Base-by-base conservation (phyloP, 2,113 vertebrate genomes). In the Alaudala cheleensis region DNA sequence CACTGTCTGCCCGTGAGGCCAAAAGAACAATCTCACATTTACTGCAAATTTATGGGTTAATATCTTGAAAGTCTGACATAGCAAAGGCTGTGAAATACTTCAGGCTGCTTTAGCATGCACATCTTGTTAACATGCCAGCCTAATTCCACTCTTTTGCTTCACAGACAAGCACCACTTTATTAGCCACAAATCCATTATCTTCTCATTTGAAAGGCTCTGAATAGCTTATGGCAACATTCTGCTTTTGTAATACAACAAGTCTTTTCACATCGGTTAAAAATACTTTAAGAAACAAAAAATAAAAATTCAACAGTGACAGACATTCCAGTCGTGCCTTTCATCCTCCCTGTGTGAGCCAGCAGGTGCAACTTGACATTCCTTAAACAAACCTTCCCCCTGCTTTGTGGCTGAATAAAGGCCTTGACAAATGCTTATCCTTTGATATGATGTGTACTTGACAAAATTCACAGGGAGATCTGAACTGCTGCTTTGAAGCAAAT, bases 401-500 rank as follows among this genome's bases (percentile, higher is more conserved):
- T 97, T 94, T 97, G 96, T 96, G 95, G 67, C 89, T 95, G 89
- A 97, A 98, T 93, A 97, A 98, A 97, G 94, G 93, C 95, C 97
- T 95, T 97, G 94, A 96, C 96, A 98, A 97, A 97, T 96, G 92
- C 97, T 97, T 95, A 92, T 96, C 93, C 97, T 98, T 98, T 98
- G 97, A 97, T 98, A 97, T 94, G 94, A 97, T 97, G 95, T 76
- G 84, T 96, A 97, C 96, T 98, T 97, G 97, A 98, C 96, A 98
- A 98, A 98, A 98, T 97, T 98, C 97, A 96, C 96, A 93, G 92
- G 84, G 82, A 95, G 96, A 97, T 97, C 97, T 96, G 96, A 97
- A 95, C 92, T 72, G 82, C 93, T 80, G 86, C 96, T 98, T 98
- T 97, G 97, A 98, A 98, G 97, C 81, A 95, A 98, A 97, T 69